Evolutionary conservation across 1,140 invertebrate genomes (phyloP), one percentile per base, ranked within the genome.

Genomic region (Zaprionus davidi): DNA sequence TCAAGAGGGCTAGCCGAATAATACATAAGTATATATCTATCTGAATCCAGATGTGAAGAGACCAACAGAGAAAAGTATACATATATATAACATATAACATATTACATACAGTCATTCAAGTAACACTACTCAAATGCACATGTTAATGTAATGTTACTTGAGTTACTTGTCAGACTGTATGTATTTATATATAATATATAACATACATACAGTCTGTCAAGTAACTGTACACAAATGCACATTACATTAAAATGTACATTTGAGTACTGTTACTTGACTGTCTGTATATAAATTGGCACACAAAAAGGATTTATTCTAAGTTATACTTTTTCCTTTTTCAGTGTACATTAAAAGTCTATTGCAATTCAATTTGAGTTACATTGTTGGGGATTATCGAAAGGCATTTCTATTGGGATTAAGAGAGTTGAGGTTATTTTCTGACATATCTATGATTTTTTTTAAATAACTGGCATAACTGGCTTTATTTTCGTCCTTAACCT

Each of bases 1-100:
- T 6, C 72, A 76, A 49, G 76, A 84, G 3, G 55, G 24, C 17
- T 71, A 71, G 13, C 13, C 41, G n/a, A 34, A 64, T 53, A 1
- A 44, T 28, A 46, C 20, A 64, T 22, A 15, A 20, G 12, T 24
- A 51, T 51, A 20, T 51, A 9, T 51, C 20, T 24, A 51, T 51
- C 17, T 51, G 11, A 24, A 51, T 12, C 20, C 3, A 24, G 17
- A 51, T 51, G 20, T 13, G 20, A 51, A 51, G 41, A 44, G 41
- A 44, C 41, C 41, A 44, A 17, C 41, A n/a, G 41, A 44, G 28
- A 31, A 31, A 31, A 31, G 2, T 9, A 11, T 34, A 34, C 31
- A 34, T 11, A 11, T 11, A 34, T 34, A 34, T 34, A 31, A 31
- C 7, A 31, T 9, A 28, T 28, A 28, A 31, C 7, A 7, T 31